Base-by-base conservation (phyloP, 2,797 vertebrate species). In the Gouania willdenowi region DNA sequence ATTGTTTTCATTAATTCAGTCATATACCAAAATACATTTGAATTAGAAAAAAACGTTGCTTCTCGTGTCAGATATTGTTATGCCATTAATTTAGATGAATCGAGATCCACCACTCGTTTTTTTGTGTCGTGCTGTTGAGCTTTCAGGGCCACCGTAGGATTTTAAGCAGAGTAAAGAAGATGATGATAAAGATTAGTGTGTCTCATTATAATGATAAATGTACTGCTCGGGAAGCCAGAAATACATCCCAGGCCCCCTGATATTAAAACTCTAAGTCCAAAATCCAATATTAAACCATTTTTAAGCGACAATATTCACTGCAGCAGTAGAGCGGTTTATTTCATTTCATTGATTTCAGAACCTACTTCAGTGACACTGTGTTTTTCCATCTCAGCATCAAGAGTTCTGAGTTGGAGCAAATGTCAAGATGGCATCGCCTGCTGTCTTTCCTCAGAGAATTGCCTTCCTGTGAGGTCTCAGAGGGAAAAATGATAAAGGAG, bases 401-500 rank as follows among this genome's bases (percentile, higher is more conserved):
- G 53, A 4, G 12, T n/a, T n/a, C n/a, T n/a, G n/a, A n/a, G n/a
- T n/a, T n/a, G n/a, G n/a, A n/a, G 43, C n/a, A 62, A 66, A 71
- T 56, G 50, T 48, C 52, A 54, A 9, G 53, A 38, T 53, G 51
- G 41, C 32, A 37, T 52, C 41, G 25, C 15, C 39, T 53, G 41
- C 6, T 13, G 16, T 35, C 10, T n/a, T 17, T 20, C 24, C 43
- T 46, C 44, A n/a, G 42, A 29, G 11, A 31, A 9, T 5, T 23
- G 14, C 49, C 52, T 58, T 54, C 35, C 2, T 6, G 28, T 35
- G 43, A 10, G 13, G 25, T 22, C 25, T 43, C 13, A 40, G 20
- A 26, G 5, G 3, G 48, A n/a, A 50, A 56, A 47, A 38, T 35
- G 43, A 70, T 21, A 60, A 61, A 14, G 20, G 55, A 55, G 45